These are phyloP conservation scores for Dioctria linearis DNA, from an alignment of 2,888 invertebrate genomes.

Conservation along the genomic window DNA sequence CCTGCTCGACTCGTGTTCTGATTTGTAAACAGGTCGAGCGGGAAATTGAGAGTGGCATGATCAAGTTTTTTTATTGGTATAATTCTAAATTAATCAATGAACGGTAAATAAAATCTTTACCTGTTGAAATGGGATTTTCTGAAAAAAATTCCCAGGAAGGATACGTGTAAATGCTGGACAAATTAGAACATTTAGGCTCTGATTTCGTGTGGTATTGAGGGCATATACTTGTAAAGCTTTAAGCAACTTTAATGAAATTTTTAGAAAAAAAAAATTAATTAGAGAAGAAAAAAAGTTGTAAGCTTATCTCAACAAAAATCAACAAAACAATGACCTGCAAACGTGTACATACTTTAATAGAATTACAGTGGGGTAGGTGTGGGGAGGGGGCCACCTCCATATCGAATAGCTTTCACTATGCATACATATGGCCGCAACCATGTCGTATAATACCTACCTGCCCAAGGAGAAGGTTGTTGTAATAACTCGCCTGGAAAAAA, in stretches of 20 bases:
- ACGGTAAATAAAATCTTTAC: no score
- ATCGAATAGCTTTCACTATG: slow-evolving; percentile 18
- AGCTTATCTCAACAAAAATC: slow-evolving; percentile 8
- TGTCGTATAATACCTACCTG: neutral
- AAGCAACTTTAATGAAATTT: no score
- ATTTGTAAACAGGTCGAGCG: slow-evolving; percentile 27
- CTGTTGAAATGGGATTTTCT: no score
- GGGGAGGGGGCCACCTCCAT: slow-evolving; percentile 9
- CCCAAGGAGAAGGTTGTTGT: slow-evolving; percentile 31
- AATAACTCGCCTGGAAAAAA: slow-evolving; percentile 29
- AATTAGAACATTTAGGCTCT: no score
- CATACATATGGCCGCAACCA: neutral
- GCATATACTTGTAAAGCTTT: no score
- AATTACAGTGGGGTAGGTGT: slow-evolving; percentile 19
- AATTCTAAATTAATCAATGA: no score
- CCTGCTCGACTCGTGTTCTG: neutral
- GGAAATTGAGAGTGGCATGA: slow-evolving; percentile 21
- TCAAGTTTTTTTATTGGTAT: no score
- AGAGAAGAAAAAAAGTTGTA: neutral
- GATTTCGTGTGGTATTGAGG: no score
- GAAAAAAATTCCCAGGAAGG: no score
- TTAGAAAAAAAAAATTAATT: neutral
- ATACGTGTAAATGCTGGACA: no score
- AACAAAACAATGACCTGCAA: slow-evolving; percentile 45
- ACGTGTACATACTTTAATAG: slow-evolving; percentile 35